Evolutionary conservation across 1,140 invertebrate species (phyloP).

Genomic region (Papilio dardanus): DNA sequence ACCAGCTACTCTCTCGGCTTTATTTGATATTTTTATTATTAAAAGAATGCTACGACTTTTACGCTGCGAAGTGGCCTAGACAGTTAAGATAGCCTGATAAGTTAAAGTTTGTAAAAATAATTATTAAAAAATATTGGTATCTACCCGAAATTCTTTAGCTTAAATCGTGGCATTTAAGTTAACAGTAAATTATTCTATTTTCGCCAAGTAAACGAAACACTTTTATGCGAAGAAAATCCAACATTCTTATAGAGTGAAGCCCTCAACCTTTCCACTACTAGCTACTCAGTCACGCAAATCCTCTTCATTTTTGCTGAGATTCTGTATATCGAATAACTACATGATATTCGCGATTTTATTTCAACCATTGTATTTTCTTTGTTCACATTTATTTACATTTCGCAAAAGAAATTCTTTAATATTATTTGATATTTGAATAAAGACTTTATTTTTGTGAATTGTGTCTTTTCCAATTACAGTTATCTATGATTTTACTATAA

Average conservation of each 20-base stretch:
- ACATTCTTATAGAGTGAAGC: conserved; percentile 29
- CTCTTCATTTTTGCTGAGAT: conserved; percentile 37
- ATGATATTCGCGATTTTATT: conserved; percentile 24
- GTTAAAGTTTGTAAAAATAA: not conserved
- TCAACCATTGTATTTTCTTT: not conserved
- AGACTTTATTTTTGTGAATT: not conserved
- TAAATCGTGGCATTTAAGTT: not conserved
- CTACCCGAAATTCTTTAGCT: not conserved
- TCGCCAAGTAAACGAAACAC: conserved; percentile 11
- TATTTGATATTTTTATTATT: not conserved
- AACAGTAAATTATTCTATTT: conserved; percentile 11
- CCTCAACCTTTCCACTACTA: conserved; percentile 33
- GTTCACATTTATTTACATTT: conserved; percentile 1
- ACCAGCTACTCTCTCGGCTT: not conserved
- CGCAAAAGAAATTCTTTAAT: not conserved
- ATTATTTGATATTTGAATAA: not conserved
- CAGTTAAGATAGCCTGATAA: not conserved
- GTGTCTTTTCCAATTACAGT: not conserved
- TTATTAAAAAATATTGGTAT: not conserved
- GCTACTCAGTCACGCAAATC: conserved; percentile 39
- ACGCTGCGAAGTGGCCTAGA: not conserved
- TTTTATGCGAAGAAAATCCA: conserved; percentile 36
- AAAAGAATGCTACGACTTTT: not conserved
- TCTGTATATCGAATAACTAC: conserved; percentile 33
- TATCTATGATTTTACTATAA: not conserved